Evolutionary conservation across 2,888 invertebrate species (phyloP), one percentile per base, ranked within the genome.

Genomic region (Drosophila neutralis): DNA sequence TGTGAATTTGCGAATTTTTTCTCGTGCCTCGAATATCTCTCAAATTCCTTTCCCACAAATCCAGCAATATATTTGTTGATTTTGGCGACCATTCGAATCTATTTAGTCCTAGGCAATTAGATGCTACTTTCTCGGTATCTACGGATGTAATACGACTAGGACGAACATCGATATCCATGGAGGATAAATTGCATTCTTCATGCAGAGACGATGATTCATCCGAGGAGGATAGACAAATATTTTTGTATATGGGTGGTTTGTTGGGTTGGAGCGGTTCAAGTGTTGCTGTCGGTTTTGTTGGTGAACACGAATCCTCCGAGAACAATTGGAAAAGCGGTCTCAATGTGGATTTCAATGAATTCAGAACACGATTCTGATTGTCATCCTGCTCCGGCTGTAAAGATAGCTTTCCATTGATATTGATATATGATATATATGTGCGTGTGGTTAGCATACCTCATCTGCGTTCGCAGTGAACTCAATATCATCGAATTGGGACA

Each of bases 31-130:
- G 83, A 13, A 88, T 21, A 6, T 67, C 73, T 0, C 51, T 71
- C 4, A 86, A n/a, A n/a, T 88, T 33, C 11, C 65, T 68, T 10
- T 83, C 83, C 83, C 83, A 84, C 8, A 83, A 27, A 15, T 80
- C 73, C 15, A 83, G 52, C 13, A 83, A 61, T 36, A 73, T 59
- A 38, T 76, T 85, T 3, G 86, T 82, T 2, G 83, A 74, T 31
- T 87, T 83, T 3, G 80, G 80, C 0, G 69, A 53, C 83, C 83
- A 83, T 6, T 13, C 24, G 29, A 87, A 82, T 2, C 83, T 71
- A 18, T 40, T 36, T 4, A 33, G 35, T 6, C 21, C 56, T 13
- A 15, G 5, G 6, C 18, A 38, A 1, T 18, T n/a, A 6, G 13
- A 4, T 7, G 35, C 21, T 5, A 21, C 13, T 51, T 62, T 31